Evolutionary conservation across 2,797 vertebrate genomes (phyloP), one percentile per base, ranked within the genome.

Genomic region (Agapornis canus): DNA sequence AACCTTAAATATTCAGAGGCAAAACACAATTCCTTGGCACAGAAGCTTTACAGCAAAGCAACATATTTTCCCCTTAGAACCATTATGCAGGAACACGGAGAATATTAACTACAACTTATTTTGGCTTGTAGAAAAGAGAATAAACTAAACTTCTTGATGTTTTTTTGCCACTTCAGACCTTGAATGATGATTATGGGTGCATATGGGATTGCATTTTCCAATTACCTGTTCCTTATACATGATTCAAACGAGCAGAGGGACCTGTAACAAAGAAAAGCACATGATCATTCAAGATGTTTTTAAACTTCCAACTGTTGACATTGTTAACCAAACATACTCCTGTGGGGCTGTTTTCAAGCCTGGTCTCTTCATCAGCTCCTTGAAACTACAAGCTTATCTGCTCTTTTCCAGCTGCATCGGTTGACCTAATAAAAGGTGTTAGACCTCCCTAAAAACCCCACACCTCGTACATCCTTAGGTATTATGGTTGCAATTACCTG

Each of bases 11-110:
- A 96, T 95, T 97, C 95, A 97, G 97, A 98, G 96, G 97, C 95
- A 97, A 97, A 97, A 95, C 85, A 93, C 90, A 95, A 90, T 96
- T 98, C 94, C 98, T 98, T 98, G 98, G 98, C 98, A 98, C 98
- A 94, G 69, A 92, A 89, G 81, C 96, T 66, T 64, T 73, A 69
- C 60, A 96, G 89, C 92, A 78, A 79, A 91, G 89, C 83, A 92
- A 96, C 49, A 37, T 70, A 84, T 96, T 96, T 97, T 93, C 70
- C 92, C 94, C 89, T 95, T 82, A 89, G 81, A 97, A 95, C 72
- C 80, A 86, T 87, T 94, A 92, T 14, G 49, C 69, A 81, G 82
- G 91, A 96, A 94, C 81, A 95, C 56, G 78, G 72, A 59, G 77
- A 96, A 93, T 96, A 89, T 95, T 91, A 94, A 86, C 89, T 89